Evolutionary conservation across 2,888 invertebrate species (phyloP), one percentile per base, ranked within the genome.

Genomic region (Nemotelus nigrinus): DNA sequence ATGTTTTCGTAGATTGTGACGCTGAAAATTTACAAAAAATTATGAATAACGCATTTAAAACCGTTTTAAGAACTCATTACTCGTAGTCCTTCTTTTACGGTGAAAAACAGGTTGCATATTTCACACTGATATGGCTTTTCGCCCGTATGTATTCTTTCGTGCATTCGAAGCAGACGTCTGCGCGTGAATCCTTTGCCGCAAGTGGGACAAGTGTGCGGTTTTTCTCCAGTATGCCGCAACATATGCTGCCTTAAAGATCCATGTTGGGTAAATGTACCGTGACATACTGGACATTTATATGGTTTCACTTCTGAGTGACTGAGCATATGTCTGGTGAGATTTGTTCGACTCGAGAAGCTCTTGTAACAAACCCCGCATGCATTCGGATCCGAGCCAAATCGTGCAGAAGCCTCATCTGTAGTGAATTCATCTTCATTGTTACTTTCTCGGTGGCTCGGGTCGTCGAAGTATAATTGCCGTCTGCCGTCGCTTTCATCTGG

Each of bases 161-260:
- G 79, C n/a, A 77, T 77, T 2, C 4, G n/a, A 1, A 78, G 45
- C 65, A 78, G 65, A 39, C 60, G 71, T 4, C 72, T 76, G 3
- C 79, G 57, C 2, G 76, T 72, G 25, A 80, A 78, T 53, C 72
- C 58, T 64, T 77, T 77, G 2, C 45, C 45, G 44, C 80, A 80
- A 43, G 67, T 50, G 45, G 57, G 43, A 39, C 80, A 80, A 8
- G 8, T 50, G 25, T 72, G 60, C 2, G 80, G 80, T n/a, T 67
- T n/a, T 68, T 80, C 78, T 6, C 78, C 80, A 0, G 78, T 78
- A 57, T 80, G 80, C 2, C 53, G 71, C n/a, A 77, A 47, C 78
- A 78, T 77, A 50, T 80, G 80, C 41, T 78, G 76, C 47, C 70
- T 76, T 39, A 78, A 53, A 6, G 78, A 78, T 58, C 75, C 70